Base-by-base conservation (phyloP, 64 coral and sea anemone species). In the Montipora efflorescens region DNA sequence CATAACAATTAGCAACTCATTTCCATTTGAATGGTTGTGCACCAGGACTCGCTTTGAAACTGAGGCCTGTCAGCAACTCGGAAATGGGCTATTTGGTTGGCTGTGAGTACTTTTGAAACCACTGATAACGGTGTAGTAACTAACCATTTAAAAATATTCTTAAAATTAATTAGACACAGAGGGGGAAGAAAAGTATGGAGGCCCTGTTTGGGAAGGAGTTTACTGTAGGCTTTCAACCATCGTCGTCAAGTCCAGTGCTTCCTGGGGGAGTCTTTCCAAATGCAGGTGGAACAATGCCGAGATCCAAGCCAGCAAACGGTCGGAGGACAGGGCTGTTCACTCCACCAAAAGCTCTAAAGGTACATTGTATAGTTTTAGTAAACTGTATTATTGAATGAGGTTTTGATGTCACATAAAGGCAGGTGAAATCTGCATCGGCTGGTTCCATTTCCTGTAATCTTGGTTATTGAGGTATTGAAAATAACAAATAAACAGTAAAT, bases 171-270 rank as follows among this genome's bases (percentile, higher is more conserved):
- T 67, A 97, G 96, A 97, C 89, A 36, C 96, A 97, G 20, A 91
- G 85, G 87, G 96, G 96, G 5, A 97, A 97, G 61, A 97, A 97
- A 43, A 97, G 91, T 44, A 97, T 97, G n/a, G 91, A 72, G 28
- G 81, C 89, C 4, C 78, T 97, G 49, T 90, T 97, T 90, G 96
- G 96, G 73, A 93, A 97, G 81, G 96, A 97, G 74, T 77, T 82
- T 36, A 36, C 36, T 85, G 46, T 58, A 25, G 79, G 66, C 59
- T 57, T 84, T 45, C 76, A 67, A n/a, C 74, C 87, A 21, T 49
- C 78, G n/a, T 57, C 49, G 4, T 89, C 93, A 58, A 97, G 89
- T 92, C 96, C 93, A 61, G 46, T 89, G 62, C 80, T 94, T 22
- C 78, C 82, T 55, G 88, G 84, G 67, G 36, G 58, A 45, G 20